phyloP scores from a whole-genome alignment of 1,140 invertebrate genomes.

The Drosophila seguyi region DNA sequence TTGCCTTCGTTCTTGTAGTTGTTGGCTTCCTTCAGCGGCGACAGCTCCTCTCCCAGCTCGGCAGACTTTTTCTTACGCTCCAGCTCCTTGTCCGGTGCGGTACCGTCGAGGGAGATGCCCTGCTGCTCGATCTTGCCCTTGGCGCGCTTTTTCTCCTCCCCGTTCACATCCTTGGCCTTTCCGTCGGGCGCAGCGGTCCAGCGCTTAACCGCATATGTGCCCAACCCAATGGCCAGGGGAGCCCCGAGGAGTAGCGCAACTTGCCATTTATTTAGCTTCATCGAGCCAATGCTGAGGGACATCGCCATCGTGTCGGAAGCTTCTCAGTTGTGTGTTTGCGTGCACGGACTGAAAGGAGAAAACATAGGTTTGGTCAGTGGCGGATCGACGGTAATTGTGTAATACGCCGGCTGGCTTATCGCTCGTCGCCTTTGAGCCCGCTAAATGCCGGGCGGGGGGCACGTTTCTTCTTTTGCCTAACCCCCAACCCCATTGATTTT shows the following conservation, averaged over 20 bases:
- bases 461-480: constrained; percentile 29
- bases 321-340: constrained; percentile 26
- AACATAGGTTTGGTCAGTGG: constrained; percentile 4
- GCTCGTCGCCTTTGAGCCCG: constrained; percentile 29
- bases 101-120: constrained; percentile 86
- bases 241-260: constrained; percentile 89
- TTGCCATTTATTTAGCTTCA: constrained; percentile 86
- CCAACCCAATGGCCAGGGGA: constrained; percentile 92
- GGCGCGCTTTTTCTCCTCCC: constrained; percentile 15
- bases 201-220: constrained; percentile 91
- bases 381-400: constrained; percentile 56
- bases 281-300: constrained; percentile 64
- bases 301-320: constrained; percentile 56
- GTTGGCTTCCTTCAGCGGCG: constrained; percentile 84
- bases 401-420: constrained; percentile 66
- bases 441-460: constrained; percentile 53
- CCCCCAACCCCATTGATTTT: constrained; percentile 68
- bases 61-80: constrained; percentile 86
- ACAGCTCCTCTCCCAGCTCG: constrained; percentile 86
- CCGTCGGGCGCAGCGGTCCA: constrained; percentile 59
- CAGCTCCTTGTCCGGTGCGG: constrained; percentile 82
- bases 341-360: constrained; percentile 51
- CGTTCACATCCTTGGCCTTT: constrained; percentile 21
- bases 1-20: constrained; percentile 95
- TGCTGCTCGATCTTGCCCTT: constrained; percentile 74